Evolutionary conservation across 2,113 vertebrate genomes (phyloP).

Genomic region (Hoplias malabaricus): DNA sequence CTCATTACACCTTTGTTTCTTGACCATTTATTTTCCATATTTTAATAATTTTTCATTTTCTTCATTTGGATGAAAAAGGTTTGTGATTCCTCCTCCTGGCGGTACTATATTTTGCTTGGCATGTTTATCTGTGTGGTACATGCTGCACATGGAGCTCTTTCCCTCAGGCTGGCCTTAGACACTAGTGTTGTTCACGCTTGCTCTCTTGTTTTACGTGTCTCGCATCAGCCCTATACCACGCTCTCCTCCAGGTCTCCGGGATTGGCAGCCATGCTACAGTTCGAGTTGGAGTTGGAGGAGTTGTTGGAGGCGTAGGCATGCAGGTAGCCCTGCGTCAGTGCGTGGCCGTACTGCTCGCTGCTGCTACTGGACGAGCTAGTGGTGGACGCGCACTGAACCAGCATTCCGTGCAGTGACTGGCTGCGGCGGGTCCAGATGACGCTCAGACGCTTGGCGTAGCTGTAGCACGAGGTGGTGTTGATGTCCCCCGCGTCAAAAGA

Average conservation of each 20-base stretch:
- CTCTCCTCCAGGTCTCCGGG: slow-evolving; percentile 84
- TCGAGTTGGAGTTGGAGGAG: slow-evolving; percentile 71
- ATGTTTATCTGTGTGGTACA: slow-evolving; percentile 23
- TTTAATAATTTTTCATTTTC: neutral
- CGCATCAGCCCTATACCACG: slow-evolving; percentile 72
- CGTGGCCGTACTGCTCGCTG: slow-evolving; percentile 61
- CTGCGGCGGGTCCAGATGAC: slow-evolving; percentile 87
- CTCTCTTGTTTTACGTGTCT: neutral
- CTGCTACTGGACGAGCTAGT: slow-evolving; percentile 65
- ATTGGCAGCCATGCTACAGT: slow-evolving; percentile 47
- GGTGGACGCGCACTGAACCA: slow-evolving; percentile 74
- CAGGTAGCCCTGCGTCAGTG: slow-evolving; percentile 65
- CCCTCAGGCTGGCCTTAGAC: neutral
- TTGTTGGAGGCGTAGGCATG: slow-evolving; percentile 66
- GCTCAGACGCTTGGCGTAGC: slow-evolving; percentile 84
- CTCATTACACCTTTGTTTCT: neutral
- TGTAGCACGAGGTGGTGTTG: slow-evolving; percentile 67
- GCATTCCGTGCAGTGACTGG: slow-evolving; percentile 86
- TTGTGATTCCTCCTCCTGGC: neutral
- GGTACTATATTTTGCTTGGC: neutral
- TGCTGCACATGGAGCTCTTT: slow-evolving; percentile 7
- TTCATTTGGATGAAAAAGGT: slow-evolving; percentile 25
- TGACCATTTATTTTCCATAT: neutral
- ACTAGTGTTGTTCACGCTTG: neutral
- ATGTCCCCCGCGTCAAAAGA: slow-evolving; percentile 84